Conservation (phyloP, 2,888 invertebrate species). For the Myathropa florea region DNA sequence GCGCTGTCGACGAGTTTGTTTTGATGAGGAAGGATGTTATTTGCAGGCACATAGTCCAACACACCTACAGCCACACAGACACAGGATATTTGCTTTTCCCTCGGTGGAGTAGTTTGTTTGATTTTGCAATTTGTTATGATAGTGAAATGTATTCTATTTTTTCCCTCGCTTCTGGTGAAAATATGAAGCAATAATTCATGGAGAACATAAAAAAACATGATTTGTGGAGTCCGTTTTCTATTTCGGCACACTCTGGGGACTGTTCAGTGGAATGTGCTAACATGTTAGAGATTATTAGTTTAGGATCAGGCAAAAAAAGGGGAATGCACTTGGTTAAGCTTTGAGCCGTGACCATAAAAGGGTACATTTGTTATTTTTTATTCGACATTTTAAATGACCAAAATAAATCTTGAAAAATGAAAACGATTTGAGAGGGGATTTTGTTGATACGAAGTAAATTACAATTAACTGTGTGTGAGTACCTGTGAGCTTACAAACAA, state of each 20-base stretch:
- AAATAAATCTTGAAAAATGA: no score
- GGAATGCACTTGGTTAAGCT: not conserved
- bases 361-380: not conserved
- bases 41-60: not conserved
- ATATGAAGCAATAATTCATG: not conserved
- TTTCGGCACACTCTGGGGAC: not conserved
- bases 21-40: conserved; percentile 5
- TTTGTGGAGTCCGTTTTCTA: not conserved
- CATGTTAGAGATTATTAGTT: not conserved
- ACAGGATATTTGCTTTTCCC: conserved; percentile 18
- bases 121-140: conserved; percentile 43
- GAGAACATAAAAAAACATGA: not conserved
- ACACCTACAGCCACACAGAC: not conserved
- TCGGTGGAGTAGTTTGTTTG: conserved; percentile 35
- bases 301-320: not conserved
- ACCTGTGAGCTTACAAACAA: no score
- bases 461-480: no score
- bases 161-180: not conserved
- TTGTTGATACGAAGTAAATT: no score
- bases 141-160: conserved; percentile 45
- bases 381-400: no score
- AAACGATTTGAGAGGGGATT: no score
- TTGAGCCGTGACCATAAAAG: not conserved
- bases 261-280: not conserved
- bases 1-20: not conserved